Conservation (phyloP, 1,140 invertebrate genomes). For the Pachypsylla venusta region DNA sequence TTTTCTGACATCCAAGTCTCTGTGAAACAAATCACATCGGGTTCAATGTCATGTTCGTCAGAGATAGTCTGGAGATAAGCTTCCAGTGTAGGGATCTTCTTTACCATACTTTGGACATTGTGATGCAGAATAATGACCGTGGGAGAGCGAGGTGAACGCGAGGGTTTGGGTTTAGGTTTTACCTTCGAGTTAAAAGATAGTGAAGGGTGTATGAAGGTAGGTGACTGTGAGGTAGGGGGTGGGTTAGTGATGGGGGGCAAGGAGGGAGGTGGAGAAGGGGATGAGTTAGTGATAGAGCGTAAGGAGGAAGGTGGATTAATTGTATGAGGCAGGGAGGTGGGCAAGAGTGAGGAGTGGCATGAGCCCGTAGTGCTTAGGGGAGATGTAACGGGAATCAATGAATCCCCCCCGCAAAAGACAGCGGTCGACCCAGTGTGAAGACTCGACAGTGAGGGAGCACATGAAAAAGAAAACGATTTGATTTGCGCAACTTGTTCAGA, state of each 20-base stretch:
- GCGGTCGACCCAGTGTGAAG: background rate
- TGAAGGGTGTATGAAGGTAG: background rate
- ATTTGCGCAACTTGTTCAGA: background rate
- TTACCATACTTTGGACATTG: background rate
- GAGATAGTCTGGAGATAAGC: background rate
- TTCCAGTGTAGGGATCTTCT: background rate
- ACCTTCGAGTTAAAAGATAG: background rate
- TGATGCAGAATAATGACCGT: background rate
- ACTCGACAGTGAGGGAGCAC: background rate
- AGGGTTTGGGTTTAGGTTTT: background rate
- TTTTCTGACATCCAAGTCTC: background rate
- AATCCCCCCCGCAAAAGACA: background rate
- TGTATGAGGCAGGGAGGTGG: background rate
- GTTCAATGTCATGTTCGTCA: background rate
- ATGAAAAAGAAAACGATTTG: background rate
- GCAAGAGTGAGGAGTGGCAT: background rate
- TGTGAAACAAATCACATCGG: background rate
- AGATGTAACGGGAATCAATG: no score
- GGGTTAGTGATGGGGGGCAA: background rate
- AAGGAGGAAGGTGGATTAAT: background rate
- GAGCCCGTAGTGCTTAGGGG: background rate
- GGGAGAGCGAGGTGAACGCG: background rate
- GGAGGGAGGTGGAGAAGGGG: background rate
- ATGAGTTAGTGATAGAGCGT: background rate
- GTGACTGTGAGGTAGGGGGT: background rate